Percentiles rank a stretch among this genome's conserved stretches.
Conservation (phyloP, 2,797 vertebrate species). For the Threskiornis aethiopicus region DNA sequence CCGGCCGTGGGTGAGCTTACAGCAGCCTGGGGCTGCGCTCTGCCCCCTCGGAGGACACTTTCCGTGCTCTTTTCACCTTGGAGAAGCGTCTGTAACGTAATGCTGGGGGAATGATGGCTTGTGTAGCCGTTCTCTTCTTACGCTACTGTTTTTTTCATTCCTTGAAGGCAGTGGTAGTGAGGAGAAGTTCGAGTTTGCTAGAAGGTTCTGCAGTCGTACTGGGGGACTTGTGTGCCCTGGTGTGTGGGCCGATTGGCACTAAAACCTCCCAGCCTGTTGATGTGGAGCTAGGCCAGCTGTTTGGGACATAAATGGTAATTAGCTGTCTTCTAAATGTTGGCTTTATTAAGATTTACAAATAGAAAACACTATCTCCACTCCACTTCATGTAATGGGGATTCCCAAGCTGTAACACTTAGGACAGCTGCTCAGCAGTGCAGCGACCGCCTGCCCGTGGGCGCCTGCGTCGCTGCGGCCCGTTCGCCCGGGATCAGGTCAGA, state of each 20-base stretch:
- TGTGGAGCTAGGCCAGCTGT: constrained; percentile 13
- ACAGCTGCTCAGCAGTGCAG: neutral
- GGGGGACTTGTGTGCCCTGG: neutral
- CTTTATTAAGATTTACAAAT: neutral
- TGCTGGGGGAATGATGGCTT: neutral
- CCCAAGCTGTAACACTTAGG: neutral
- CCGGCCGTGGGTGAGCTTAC: neutral
- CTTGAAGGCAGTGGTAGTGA: neutral
- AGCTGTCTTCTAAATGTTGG: neutral
- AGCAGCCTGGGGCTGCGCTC: neutral
- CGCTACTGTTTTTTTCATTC: neutral
- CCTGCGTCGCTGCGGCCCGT: neutral
- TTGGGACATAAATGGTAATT: neutral
- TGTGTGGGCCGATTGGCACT: constrained; percentile 8
- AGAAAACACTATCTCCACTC: neutral
- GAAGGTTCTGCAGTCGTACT: neutral
- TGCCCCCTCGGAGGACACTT: neutral
- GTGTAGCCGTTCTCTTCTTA: neutral
- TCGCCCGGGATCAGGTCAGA: neutral
- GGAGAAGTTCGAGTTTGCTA: neutral
- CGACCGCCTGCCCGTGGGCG: neutral
- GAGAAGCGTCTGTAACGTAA: neutral
- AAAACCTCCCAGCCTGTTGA: neutral
- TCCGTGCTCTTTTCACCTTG: neutral
- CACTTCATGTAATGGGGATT: neutral